A percentile compares a stretch with the other conserved stretches of the same genome.
Conservation (phyloP, 2,888 invertebrate genomes). For the Abrostola tripartita region DNA sequence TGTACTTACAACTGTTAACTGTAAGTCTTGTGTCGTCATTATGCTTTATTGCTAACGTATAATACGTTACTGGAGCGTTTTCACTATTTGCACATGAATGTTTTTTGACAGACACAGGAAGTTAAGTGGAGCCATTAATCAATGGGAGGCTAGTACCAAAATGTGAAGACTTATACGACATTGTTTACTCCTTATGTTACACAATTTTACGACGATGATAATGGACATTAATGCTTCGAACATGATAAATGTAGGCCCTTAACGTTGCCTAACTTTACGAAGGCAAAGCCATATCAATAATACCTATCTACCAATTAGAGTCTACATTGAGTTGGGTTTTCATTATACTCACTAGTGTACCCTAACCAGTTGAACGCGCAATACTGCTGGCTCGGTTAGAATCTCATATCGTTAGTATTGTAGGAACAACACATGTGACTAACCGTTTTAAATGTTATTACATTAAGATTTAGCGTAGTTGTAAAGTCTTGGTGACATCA, state of each 20-base stretch:
- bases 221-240: conserved; percentile 38
- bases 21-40: conserved; percentile 58
- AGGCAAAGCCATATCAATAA: conserved; percentile 44
- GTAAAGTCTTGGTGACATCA: conserved; percentile 78
- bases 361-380: conserved; percentile 22
- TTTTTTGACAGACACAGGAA: conserved; percentile 55
- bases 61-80: conserved; percentile 59
- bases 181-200: conserved; percentile 35
- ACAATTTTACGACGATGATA: conserved; percentile 42
- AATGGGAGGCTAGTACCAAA: conserved; percentile 43
- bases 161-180: conserved; percentile 29
- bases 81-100: conserved; percentile 67
- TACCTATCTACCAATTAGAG: conserved; percentile 45
- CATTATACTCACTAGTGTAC: conserved; percentile 14
- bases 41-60: conserved; percentile 62
- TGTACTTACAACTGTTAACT: conserved; percentile 52
- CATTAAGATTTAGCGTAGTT: conserved; percentile 55
- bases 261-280: conserved; percentile 30
- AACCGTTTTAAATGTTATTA: conserved; percentile 47
- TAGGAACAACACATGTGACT: conserved; percentile 28
- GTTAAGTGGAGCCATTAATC: conserved; percentile 46
- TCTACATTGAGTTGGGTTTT: conserved; percentile 27
- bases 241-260: conserved; percentile 43
- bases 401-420: conserved; percentile 15
- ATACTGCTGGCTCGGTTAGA: conserved; percentile 37